phyloP scores from a whole-genome alignment of 2,797 vertebrate species.

The Trichosurus vulpecula region DNA sequence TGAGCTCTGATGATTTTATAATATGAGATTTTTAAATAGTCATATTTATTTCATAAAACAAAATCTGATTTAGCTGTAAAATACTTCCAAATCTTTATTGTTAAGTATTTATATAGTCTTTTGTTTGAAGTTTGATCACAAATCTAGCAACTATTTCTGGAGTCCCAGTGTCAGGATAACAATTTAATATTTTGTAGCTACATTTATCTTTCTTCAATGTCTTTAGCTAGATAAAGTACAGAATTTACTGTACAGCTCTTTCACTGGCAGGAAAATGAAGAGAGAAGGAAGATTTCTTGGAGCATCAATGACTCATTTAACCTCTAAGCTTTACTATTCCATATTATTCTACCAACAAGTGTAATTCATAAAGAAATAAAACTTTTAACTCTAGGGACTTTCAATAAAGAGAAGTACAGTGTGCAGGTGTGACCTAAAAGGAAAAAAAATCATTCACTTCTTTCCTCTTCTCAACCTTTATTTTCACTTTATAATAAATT shows the following conservation, averaged over 20 bases:
- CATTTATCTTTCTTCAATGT: slow-evolving; percentile 23
- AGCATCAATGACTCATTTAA: slow-evolving; percentile 17
- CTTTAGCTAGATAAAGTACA: slow-evolving; percentile 33
- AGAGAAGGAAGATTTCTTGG: background rate
- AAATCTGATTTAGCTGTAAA: background rate
- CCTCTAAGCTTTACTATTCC: slow-evolving; percentile 40
- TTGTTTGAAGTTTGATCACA: slow-evolving; percentile 13
- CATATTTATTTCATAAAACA: background rate
- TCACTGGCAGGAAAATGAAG: background rate
- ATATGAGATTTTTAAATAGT: no score
- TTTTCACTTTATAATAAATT: background rate
- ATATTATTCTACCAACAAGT: slow-evolving; percentile 20
- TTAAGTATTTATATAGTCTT: slow-evolving; percentile 1
- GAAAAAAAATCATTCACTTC: background rate
- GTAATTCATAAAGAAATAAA: slow-evolving; percentile 30
- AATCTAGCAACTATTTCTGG: slow-evolving; percentile 29
- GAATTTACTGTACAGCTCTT: background rate
- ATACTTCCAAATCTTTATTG: slow-evolving; percentile 44
- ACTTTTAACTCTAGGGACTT: slow-evolving; percentile 42
- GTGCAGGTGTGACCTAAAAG: background rate
- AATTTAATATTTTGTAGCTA: background rate
- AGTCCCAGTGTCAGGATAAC: slow-evolving; percentile 1
- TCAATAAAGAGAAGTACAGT: background rate
- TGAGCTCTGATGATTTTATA: background rate
- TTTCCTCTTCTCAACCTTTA: background rate